Evolutionary conservation across 1,140 invertebrate genomes (phyloP).

Genomic region (Pogonognathellus flavescens): DNA sequence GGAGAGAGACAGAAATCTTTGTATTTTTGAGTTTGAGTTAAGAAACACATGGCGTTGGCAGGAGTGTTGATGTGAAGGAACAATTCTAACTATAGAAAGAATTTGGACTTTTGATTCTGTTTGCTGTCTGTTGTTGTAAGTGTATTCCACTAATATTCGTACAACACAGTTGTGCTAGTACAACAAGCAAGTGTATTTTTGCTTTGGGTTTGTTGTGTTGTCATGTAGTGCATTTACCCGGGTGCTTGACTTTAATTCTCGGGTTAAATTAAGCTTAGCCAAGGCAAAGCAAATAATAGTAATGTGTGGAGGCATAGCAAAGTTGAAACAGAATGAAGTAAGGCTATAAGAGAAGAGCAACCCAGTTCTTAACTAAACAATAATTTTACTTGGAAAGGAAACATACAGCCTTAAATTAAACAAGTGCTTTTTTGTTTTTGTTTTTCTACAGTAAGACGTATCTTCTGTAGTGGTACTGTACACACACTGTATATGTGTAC

Average conservation of each 20-base stretch:
- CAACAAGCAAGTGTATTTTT: conserved; percentile 8
- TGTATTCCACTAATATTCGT: no score
- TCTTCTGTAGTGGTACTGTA: no score
- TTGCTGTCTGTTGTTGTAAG: neutral
- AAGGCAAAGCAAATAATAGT: neutral
- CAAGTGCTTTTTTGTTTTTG: no score
- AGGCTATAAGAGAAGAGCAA: neutral
- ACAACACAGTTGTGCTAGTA: no score
- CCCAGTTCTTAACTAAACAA: conserved; percentile 23
- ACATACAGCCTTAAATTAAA: neutral
- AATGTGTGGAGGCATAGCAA: neutral
- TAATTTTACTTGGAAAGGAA: neutral
- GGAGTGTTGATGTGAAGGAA: neutral
- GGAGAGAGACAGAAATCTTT: neutral
- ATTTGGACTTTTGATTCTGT: conserved; percentile 40
- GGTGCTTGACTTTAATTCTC: conserved; percentile 31
- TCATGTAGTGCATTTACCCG: conserved; percentile 35
- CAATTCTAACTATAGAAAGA: conserved; percentile 15
- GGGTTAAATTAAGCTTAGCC: conserved; percentile 40
- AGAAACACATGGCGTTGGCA: conserved; percentile 29
- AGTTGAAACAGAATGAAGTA: neutral
- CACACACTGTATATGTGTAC: no score
- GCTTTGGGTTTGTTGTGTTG: conserved; percentile 24
- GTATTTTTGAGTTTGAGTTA: neutral
- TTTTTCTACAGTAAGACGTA: no score